These are phyloP conservation scores for Crioceris asparagi DNA, from an alignment of 2,888 invertebrate species.

Conservation along the genomic window DNA sequence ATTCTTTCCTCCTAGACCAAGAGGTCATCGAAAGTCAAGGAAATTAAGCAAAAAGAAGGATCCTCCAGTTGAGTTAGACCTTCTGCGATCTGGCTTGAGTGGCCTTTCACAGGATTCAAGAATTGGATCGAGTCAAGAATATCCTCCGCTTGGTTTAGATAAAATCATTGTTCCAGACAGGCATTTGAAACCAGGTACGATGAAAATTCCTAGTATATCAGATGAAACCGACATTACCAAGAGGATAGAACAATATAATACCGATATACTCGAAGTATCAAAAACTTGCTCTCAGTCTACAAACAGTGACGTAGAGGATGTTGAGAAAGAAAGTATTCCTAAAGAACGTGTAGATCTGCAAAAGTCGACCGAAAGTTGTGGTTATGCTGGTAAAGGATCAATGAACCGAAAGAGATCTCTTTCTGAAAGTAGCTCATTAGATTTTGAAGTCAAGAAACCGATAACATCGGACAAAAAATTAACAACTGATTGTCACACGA, in stretches of 20 bases:
- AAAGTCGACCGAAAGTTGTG: too few species aligned
- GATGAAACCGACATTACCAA: too few species aligned
- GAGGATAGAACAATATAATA: too few species aligned
- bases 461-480: not conserved
- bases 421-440: constrained; percentile 30
- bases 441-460: constrained; percentile 21
- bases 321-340: too few species aligned
- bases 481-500: constrained; percentile 6
- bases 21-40: constrained; percentile 27
- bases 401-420: constrained; percentile 20
- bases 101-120: constrained; percentile 36
- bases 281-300: too few species aligned
- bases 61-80: constrained; percentile 31
- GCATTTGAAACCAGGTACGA: constrained; percentile 19
- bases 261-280: too few species aligned
- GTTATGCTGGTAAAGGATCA: too few species aligned
- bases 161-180: constrained; percentile 32
- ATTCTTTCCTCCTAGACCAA: constrained; percentile 57
- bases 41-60: constrained; percentile 16
- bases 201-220: too few species aligned
- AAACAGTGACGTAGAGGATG: too few species aligned
- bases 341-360: too few species aligned
- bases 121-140: constrained; percentile 35
- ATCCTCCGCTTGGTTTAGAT: constrained; percentile 28
- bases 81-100: constrained; percentile 31